phyloP scores from a whole-genome alignment of 2,113 vertebrate genomes.

The Marmota flaviventris region DNA sequence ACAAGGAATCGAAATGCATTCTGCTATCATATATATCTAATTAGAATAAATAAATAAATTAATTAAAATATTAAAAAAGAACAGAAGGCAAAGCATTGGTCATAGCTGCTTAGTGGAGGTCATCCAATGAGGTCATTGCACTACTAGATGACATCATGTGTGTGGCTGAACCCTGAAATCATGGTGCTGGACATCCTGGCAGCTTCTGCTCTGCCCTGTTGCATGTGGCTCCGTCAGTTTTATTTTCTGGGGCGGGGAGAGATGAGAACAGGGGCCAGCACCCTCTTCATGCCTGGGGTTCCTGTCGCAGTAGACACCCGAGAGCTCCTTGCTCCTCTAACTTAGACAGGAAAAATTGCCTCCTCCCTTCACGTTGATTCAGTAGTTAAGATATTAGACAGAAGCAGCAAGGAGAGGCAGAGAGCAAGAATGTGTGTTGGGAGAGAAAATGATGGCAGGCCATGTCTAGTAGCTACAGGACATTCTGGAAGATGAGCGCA shows the following conservation, averaged over 20 bases:
- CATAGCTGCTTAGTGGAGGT: background rate
- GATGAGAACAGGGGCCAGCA: accelerated
- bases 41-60: no score
- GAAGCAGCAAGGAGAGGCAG: conserved; percentile 69
- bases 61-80: no score
- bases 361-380: conserved; percentile 69
- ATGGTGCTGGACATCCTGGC: accelerated
- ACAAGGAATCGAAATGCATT: no score
- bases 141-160: accelerated
- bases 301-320: conserved; percentile 49
- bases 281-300: background rate
- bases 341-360: conserved; percentile 78
- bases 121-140: no score
- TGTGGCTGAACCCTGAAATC: background rate
- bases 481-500: conserved; percentile 63
- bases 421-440: conserved; percentile 67
- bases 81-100: background rate
- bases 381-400: conserved; percentile 81
- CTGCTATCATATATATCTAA: no score
- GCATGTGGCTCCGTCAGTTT: background rate
- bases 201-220: background rate
- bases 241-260: background rate
- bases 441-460: conserved; percentile 16
- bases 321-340: background rate
- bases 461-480: conserved; percentile 31